Base-by-base conservation (phyloP, 2,113 vertebrate species). In the Planiliza haematocheilus region DNA sequence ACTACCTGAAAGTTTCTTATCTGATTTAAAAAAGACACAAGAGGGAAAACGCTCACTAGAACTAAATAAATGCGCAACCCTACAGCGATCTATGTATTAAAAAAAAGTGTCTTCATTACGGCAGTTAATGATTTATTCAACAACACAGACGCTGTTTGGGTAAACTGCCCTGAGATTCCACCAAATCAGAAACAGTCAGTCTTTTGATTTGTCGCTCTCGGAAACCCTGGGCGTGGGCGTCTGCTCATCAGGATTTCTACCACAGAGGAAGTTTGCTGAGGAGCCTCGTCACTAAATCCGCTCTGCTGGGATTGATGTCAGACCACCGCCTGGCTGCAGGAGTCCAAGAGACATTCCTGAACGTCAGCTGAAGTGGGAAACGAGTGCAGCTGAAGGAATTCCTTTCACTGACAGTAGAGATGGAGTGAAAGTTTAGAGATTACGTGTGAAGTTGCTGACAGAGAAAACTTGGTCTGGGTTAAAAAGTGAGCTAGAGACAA, bases 301-400 rank as follows among this genome's bases (percentile, higher is more conserved):
- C 64, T 69, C 64, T 45, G 65, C 66, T 72, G 36, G 4, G 38
- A 18, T 8, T 45, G 58, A 56, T 42, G 74, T 73, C 52, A 39
- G 73, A 82, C 77, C 84, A 62, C 77, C 60, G 45, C 49, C 73
- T 30, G 56, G 48, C 38, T 24, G 39, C 24, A 8, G 56, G 2
- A 7, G 21, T 21, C 52, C 43, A 7, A 41, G 46, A 81, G 68
- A 73, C 49, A 61, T 83, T 81, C 68, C 71, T 55, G 14, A 30
- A 79, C 50, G 67, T 66, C 56, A 30, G 24, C 24, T 74, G 50
- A 72, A 84, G 76, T n/a, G n/a, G 36, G 81, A 78, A 86, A 55
- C 30, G 2, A 50, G 46, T 7, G 0, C 8, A 2, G 2, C 73
- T 74, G 50, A 72, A 84, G 76, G 81, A 81, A 86, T 77, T 71